phyloP scores from a whole-genome alignment of 2,797 vertebrate species.

The Anisognathus igniventris region DNA sequence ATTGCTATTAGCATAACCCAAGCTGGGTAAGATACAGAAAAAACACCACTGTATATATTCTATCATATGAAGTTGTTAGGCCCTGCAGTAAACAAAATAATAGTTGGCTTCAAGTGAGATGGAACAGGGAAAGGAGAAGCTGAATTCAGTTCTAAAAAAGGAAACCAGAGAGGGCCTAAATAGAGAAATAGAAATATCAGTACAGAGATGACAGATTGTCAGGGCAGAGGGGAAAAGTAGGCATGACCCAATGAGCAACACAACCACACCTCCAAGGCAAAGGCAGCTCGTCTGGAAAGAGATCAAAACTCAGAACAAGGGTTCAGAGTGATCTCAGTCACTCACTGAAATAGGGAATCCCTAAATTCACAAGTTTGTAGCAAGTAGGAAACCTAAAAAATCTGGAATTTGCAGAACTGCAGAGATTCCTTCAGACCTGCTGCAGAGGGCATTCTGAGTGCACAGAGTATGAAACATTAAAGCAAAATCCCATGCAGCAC shows the following conservation, averaged over 20 bases:
- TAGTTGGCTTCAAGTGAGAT: background rate
- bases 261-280: background rate
- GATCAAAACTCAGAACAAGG: slow-evolving; percentile 1
- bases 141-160: background rate
- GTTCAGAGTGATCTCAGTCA: background rate
- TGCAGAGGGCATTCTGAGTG: background rate
- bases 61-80: background rate
- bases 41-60: background rate
- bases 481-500: background rate
- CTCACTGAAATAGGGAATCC: background rate
- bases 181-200: background rate
- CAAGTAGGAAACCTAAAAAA: background rate
- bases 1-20: background rate
- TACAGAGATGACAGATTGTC: background rate
- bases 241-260: background rate
- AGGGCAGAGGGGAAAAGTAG: background rate
- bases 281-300: background rate
- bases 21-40: background rate
- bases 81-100: background rate
- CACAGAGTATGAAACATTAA: background rate
- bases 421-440: background rate
- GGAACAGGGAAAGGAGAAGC: background rate
- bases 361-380: background rate
- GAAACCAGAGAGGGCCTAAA: background rate
- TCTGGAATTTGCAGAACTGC: background rate